phyloP scores from a whole-genome alignment of 2,113 vertebrate genomes.

The Odocoileus hemionus region DNA sequence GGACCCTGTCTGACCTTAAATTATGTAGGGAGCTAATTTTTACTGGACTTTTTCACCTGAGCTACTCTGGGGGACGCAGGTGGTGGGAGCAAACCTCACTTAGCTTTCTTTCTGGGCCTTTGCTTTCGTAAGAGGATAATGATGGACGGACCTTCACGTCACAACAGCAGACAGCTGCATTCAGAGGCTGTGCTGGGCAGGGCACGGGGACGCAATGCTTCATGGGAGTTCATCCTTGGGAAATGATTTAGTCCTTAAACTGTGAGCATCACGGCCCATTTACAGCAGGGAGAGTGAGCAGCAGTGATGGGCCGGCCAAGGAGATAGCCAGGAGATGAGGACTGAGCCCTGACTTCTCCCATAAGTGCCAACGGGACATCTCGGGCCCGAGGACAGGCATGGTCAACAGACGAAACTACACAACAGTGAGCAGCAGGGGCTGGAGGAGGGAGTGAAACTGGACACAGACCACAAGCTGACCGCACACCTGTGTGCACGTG shows the following conservation, averaged over 20 bases:
- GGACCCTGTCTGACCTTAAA: neutral
- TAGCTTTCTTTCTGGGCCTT: neutral
- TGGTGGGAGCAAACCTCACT: neutral
- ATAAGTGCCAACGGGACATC: rapidly evolving
- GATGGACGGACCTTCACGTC: neutral
- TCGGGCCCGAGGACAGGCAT: neutral
- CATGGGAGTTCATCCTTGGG: neutral
- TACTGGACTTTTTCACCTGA: neutral
- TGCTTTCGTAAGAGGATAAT: neutral
- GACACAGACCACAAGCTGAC: no score
- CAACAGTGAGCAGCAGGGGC: neutral
- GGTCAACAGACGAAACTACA: neutral
- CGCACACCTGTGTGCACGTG: neutral
- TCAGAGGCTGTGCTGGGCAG: neutral
- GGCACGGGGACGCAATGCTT: neutral
- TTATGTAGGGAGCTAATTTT: neutral
- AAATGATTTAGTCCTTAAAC: neutral
- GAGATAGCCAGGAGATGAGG: rapidly evolving
- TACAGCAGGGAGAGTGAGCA: neutral
- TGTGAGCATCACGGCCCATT: neutral
- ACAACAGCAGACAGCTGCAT: neutral
- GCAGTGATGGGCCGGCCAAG: neutral
- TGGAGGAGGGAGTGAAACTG: neutral
- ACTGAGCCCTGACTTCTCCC: neutral
- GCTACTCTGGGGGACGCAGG: neutral